phyloP scores from a whole-genome alignment of 2,888 invertebrate species.

The Thera britannica region DNA sequence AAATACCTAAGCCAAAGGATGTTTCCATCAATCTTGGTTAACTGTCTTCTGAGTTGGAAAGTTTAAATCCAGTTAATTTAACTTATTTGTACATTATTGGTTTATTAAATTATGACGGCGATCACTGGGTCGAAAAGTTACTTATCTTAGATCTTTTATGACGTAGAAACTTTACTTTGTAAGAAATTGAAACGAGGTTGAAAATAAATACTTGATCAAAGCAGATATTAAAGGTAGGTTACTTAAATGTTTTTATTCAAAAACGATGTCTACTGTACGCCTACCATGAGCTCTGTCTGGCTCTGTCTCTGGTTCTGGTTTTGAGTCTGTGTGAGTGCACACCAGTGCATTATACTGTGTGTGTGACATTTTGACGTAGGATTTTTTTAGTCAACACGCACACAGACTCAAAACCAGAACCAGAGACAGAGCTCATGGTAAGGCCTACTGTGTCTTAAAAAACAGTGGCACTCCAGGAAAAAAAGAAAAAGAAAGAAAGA shows the following conservation, averaged over 20 bases:
- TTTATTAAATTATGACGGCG: slow-evolving; percentile 10
- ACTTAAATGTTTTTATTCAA: too few species aligned
- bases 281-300: too few species aligned
- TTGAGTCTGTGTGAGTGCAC: too few species aligned
- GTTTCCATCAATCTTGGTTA: slow-evolving; percentile 39
- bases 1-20: slow-evolving; percentile 22
- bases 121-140: background rate
- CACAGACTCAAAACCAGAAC: too few species aligned
- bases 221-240: background rate
- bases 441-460: too few species aligned
- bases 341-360: too few species aligned
- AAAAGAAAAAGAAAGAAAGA: too few species aligned
- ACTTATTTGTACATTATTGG: slow-evolving; percentile 10
- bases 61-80: slow-evolving; percentile 37
- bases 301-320: background rate
- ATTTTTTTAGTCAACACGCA: too few species aligned
- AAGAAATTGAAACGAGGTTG: background rate
- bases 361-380: too few species aligned
- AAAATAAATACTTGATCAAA: background rate
- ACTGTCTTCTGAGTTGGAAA: slow-evolving; percentile 27
- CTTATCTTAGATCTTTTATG: background rate
- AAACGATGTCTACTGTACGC: too few species aligned
- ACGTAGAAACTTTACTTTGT: background rate
- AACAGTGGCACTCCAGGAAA: too few species aligned
- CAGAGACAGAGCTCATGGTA: too few species aligned